Evolutionary conservation across 2,797 vertebrate genomes (phyloP).

Genomic region (Aplochiton taeniatus): DNA sequence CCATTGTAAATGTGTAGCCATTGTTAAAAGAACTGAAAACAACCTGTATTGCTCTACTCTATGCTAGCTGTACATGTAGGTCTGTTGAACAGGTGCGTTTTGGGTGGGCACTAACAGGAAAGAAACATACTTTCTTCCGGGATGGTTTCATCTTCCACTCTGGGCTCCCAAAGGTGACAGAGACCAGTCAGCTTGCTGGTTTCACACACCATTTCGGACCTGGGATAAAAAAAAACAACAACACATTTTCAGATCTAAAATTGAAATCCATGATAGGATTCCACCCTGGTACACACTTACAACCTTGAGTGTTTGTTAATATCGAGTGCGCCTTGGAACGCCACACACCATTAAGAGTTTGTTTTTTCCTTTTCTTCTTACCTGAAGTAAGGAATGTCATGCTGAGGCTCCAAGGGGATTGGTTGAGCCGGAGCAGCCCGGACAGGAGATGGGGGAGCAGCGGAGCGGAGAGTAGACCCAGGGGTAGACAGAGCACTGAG

Average conservation of each 20-base stretch:
- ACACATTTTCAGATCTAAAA: not conserved
- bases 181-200: constrained; percentile 70
- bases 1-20: too few relatives aligned
- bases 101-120: not conserved
- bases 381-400: constrained; percentile 78
- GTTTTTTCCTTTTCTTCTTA: constrained; percentile 22
- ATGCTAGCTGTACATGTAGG: too few relatives aligned
- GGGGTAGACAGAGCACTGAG: constrained; percentile 1
- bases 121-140: constrained; percentile 88
- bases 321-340: too few relatives aligned
- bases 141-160: constrained; percentile 80
- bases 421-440: constrained; percentile 9
- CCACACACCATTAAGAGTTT: too few relatives aligned
- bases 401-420: constrained; percentile 57
- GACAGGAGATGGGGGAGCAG: constrained; percentile 9
- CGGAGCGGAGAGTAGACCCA: constrained; percentile 26
- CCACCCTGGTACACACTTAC: too few relatives aligned
- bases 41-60: too few relatives aligned
- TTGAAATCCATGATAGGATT: too few relatives aligned
- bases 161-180: constrained; percentile 81
- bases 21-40: too few relatives aligned
- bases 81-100: too few relatives aligned
- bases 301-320: too few relatives aligned
- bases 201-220: constrained; percentile 77
- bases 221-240: constrained; percentile 50